Percentiles rank a stretch among this genome's conserved stretches.
phyloP scores from a whole-genome alignment of 2,797 vertebrate genomes.

The Micromesistius poutassou region DNA sequence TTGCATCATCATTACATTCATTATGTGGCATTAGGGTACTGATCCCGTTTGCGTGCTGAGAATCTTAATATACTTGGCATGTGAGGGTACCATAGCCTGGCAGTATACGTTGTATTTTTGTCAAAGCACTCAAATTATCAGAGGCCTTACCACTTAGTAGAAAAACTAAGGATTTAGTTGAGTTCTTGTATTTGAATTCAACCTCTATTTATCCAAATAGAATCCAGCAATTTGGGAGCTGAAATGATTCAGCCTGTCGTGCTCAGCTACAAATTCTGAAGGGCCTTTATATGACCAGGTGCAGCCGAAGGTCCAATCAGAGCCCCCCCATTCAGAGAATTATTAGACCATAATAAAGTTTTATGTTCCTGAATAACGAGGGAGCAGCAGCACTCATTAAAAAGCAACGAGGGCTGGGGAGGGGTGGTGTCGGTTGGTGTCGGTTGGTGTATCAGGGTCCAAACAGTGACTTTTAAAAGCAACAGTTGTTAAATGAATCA shows the following conservation, averaged over 20 bases:
- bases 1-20: background rate
- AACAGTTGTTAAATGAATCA: conserved; percentile 70
- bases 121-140: background rate
- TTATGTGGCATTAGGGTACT: background rate
- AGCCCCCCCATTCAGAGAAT: conserved; percentile 5
- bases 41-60: background rate
- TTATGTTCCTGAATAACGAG: conserved; percentile 54
- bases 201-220: background rate
- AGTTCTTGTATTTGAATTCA: background rate
- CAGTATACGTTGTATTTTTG: background rate
- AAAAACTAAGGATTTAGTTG: too few species aligned
- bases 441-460: background rate
- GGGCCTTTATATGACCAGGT: background rate
- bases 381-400: conserved; percentile 43
- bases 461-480: conserved; percentile 58
- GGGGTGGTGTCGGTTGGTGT: background rate
- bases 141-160: background rate
- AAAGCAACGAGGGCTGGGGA: background rate
- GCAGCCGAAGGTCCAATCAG: background rate
- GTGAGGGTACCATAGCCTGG: background rate
- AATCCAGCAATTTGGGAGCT: background rate
- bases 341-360: conserved; percentile 57
- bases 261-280: background rate
- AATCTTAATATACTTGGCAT: background rate
- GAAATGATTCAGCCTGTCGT: background rate